Conservation (phyloP, 2,888 invertebrate species). For the Boloria selene region DNA sequence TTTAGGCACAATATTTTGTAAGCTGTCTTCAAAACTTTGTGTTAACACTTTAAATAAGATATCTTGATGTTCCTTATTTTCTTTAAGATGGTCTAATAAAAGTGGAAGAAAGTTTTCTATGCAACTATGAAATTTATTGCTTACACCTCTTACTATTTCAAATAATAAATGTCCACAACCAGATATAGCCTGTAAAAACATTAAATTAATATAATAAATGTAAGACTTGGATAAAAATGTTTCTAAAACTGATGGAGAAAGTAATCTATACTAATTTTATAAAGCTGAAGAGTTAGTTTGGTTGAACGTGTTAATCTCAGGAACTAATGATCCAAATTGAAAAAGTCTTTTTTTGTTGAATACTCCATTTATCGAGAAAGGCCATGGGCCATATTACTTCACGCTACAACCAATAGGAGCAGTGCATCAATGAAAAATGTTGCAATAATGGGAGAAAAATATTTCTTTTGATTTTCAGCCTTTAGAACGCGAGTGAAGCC, state of each 20-base stretch:
- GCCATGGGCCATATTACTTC: too few relatives aligned
- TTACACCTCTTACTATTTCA: slow-evolving; percentile 92
- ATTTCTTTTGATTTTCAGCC: too few relatives aligned
- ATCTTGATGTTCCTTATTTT: slow-evolving; percentile 74
- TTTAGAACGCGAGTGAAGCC: too few relatives aligned
- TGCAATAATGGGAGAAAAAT: too few relatives aligned
- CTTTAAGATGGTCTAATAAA: slow-evolving; percentile 84
- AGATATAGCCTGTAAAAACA: slow-evolving; percentile 83
- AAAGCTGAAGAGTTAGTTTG: too few relatives aligned
- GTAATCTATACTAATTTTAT: too few relatives aligned
- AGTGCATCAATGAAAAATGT: too few relatives aligned
- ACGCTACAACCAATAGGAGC: too few relatives aligned
- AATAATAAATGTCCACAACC: slow-evolving; percentile 95
- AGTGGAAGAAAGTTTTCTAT: slow-evolving; percentile 87
- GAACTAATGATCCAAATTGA: too few relatives aligned
- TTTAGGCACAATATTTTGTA: slow-evolving; percentile 83
- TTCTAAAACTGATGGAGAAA: neutral
- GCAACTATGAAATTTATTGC: slow-evolving; percentile 93
- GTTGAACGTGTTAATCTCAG: too few relatives aligned
- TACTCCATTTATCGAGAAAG: too few relatives aligned
- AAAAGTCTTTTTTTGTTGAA: too few relatives aligned
- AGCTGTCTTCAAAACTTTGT: slow-evolving; percentile 84
- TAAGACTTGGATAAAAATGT: neutral
- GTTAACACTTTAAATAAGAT: slow-evolving; percentile 85
- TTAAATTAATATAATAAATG: slow-evolving; percentile 17